phyloP scores from a whole-genome alignment of 2,888 invertebrate genomes.

The Chaetoderma sp. region DNA sequence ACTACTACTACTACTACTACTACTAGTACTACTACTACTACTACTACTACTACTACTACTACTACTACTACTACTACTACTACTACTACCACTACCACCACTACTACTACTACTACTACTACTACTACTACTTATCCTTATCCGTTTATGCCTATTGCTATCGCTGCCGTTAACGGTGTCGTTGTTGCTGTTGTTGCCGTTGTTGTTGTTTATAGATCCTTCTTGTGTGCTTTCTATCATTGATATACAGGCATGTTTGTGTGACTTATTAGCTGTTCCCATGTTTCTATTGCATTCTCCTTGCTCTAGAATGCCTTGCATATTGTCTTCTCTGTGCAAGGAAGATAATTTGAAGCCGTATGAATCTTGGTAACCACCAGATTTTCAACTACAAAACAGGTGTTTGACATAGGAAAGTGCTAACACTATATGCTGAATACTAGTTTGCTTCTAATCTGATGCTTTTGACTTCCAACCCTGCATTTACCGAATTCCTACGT shows the following conservation, averaged over 20 bases:
- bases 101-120: background rate
- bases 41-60: background rate
- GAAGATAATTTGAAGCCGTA: too few relatives aligned
- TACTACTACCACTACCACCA: background rate
- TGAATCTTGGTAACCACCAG: too few relatives aligned
- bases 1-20: slow-evolving; percentile 1
- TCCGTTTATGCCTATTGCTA: background rate
- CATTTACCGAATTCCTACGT: too few relatives aligned
- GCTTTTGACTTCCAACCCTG: too few relatives aligned
- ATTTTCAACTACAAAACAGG: too few relatives aligned
- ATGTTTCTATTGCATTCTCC: too few relatives aligned
- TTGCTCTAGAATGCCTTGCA: too few relatives aligned
- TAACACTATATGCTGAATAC: too few relatives aligned
- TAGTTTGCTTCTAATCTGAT: too few relatives aligned
- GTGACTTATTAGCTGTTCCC: too few relatives aligned
- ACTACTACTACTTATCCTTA: background rate
- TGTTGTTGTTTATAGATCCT: background rate
- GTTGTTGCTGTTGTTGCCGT: background rate
- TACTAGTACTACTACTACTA: background rate
- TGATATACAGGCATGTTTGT: background rate
- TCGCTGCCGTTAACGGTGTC: background rate
- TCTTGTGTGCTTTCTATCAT: background rate
- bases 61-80: slow-evolving; percentile 1
- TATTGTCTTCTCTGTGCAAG: too few relatives aligned
- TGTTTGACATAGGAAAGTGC: too few relatives aligned